Percentiles rank a stretch among this genome's conserved stretches.
Conservation (phyloP, 2,888 invertebrate genomes). For the Ditula angustiorana region DNA sequence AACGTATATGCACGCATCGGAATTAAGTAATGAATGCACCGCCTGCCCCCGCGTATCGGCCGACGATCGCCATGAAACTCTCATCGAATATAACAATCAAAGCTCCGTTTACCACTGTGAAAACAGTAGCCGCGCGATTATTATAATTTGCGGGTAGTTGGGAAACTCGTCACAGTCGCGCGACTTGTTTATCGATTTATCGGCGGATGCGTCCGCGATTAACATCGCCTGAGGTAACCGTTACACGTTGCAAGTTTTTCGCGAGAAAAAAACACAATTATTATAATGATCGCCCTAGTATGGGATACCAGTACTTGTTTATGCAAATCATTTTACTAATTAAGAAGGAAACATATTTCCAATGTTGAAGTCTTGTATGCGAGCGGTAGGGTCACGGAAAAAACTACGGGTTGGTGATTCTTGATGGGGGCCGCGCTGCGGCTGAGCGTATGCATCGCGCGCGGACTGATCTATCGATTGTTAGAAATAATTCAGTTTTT, state of each 20-base stretch:
- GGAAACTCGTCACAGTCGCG: slow-evolving; percentile 75
- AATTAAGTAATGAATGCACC: slow-evolving; percentile 79
- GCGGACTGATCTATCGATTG: slow-evolving; percentile 65
- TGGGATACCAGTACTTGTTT: slow-evolving; percentile 74
- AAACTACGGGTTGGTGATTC: slow-evolving; percentile 56
- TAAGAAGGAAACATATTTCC: slow-evolving; percentile 78
- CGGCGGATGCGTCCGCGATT: slow-evolving; percentile 78
- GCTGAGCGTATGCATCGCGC: slow-evolving; percentile 56
- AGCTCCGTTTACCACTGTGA: slow-evolving; percentile 61
- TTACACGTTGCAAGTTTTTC: slow-evolving; percentile 76
- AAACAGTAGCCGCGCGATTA: slow-evolving; percentile 71
- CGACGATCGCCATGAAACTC: slow-evolving; percentile 73
- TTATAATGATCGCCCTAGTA: slow-evolving; percentile 81
- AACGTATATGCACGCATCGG: slow-evolving; percentile 80
- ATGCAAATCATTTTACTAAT: slow-evolving; percentile 81
- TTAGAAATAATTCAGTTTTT: slow-evolving; percentile 33
- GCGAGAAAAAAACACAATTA: slow-evolving; percentile 78
- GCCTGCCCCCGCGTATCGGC: slow-evolving; percentile 67
- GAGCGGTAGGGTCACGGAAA: slow-evolving; percentile 61
- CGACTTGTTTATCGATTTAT: slow-evolving; percentile 80
- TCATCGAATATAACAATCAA: slow-evolving; percentile 72
- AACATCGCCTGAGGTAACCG: slow-evolving; percentile 72
- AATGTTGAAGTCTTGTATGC: slow-evolving; percentile 75
- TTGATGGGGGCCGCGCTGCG: slow-evolving; percentile 63
- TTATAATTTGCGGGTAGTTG: slow-evolving; percentile 72